Base-by-base conservation (phyloP, 2,113 vertebrate genomes). In the Guaruba guarouba region DNA sequence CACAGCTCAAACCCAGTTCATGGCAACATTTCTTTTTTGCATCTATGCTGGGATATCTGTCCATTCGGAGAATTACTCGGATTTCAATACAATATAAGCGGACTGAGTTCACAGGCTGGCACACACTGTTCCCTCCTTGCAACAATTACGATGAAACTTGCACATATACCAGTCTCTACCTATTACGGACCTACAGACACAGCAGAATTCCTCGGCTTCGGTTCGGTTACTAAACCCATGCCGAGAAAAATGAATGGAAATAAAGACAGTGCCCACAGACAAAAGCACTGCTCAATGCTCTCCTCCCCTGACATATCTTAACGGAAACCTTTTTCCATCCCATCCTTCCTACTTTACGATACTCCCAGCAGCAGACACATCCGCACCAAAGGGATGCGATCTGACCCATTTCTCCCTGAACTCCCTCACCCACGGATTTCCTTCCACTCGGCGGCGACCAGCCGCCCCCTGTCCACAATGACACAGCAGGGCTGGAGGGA, bases 401-500 rank as follows among this genome's bases (percentile, higher is more conserved):
- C 24, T 76, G 96, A 97, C 95, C 95, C 96, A 91, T 95, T 95
- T 96, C 95, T 91, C 51, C 57, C n/a, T 55, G 90, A 94, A 97
- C 94, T 95, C 94, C 81, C 71, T 94, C 93, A 75, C 95, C 95
- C 86, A 5, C 83, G 67, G 84, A 93, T 66, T 89, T 84, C 80
- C 93, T 89, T 84, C 80, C 94, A 28, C 63, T 39, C 63, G 90
- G 74, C 78, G 52, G 93, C 86, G 17, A 92, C 91, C 81, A 37
- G 90, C 86, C 93, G 89, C 59, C 79, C 94, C 88, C 92, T 80
- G 43, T 96, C 95, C 96, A 61, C 97, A 86, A 96, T 97, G 97
- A 98, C 97, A 98, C 97, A 97, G 97, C 98, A 98, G 96, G 96
- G 97, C 86, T 39, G 73, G 29, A 89, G 89, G 82, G 89, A 77